Evolutionary conservation across 92 coral and sea anemone species (phyloP).

Genomic region (Phymanthus crucifer): DNA sequence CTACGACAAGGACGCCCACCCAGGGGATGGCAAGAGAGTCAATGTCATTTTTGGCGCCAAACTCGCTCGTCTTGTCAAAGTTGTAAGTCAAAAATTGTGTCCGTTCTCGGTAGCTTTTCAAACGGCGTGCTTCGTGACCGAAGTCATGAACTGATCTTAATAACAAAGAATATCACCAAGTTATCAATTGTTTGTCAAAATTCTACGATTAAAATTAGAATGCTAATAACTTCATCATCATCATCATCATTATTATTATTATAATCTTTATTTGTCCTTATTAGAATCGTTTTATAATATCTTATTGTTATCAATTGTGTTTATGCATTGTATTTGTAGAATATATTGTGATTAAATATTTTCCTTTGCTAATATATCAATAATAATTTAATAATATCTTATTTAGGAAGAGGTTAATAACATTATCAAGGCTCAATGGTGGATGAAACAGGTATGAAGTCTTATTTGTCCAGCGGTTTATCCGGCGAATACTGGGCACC

Average conservation of each 20-base stretch:
- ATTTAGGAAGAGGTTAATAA: conserved; percentile 67
- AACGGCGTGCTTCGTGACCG: too few species aligned
- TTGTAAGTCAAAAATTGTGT: conserved; percentile 48
- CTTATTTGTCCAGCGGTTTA: neutral
- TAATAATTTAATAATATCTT: neutral
- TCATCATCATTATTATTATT: too few species aligned
- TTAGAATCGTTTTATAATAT: neutral
- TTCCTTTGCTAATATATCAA: neutral
- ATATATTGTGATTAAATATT: neutral
- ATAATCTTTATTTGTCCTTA: too few species aligned
- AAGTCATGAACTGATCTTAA: too few species aligned
- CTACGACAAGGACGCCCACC: conserved; percentile 74
- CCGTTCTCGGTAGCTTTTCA: too few species aligned
- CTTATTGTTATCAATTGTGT: neutral
- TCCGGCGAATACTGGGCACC: too few species aligned
- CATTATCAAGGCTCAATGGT: conserved; percentile 81
- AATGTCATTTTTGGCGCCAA: conserved; percentile 72
- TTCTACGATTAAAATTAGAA: too few species aligned
- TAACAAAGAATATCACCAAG: too few species aligned
- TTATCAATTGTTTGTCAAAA: too few species aligned
- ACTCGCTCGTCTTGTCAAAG: conserved; percentile 67
- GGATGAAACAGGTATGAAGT: conserved; percentile 59
- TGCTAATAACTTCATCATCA: too few species aligned
- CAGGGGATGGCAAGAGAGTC: conserved; percentile 62
- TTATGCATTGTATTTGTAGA: neutral